Conservation (phyloP, 2,113 vertebrate genomes). For the Maccullochella peelii region DNA sequence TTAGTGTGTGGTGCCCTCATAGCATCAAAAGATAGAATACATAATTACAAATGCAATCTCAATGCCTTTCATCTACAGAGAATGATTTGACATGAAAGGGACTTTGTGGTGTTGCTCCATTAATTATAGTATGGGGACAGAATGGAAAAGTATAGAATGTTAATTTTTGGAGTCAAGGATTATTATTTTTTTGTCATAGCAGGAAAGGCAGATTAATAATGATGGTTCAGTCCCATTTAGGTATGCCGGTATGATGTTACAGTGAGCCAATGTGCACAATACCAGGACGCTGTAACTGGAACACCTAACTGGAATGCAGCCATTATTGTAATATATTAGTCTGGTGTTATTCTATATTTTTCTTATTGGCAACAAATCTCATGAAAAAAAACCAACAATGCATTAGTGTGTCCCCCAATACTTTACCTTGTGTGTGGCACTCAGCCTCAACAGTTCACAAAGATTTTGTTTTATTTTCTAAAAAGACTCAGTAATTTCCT, state of each 20-base stretch:
- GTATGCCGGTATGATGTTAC: neutral
- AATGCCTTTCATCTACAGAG: neutral
- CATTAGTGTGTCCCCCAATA: neutral
- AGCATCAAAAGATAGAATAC: neutral
- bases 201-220: neutral
- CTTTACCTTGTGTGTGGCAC: neutral
- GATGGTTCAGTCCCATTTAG: neutral
- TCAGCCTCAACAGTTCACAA: neutral
- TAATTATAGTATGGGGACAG: too few relatives aligned
- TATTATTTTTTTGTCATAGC: neutral
- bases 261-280: neutral
- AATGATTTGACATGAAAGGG: neutral
- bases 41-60: neutral
- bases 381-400: neutral
- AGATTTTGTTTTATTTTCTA: neutral
- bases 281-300: neutral
- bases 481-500: neutral
- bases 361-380: neutral
- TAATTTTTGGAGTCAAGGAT: neutral
- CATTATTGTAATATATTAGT: neutral
- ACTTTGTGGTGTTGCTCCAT: neutral
- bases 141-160: neutral
- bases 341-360: neutral
- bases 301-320: neutral
- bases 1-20: neutral